Evolutionary conservation across 2,888 invertebrate species (phyloP).

Genomic region (Dorcus parallelipipedus): DNA sequence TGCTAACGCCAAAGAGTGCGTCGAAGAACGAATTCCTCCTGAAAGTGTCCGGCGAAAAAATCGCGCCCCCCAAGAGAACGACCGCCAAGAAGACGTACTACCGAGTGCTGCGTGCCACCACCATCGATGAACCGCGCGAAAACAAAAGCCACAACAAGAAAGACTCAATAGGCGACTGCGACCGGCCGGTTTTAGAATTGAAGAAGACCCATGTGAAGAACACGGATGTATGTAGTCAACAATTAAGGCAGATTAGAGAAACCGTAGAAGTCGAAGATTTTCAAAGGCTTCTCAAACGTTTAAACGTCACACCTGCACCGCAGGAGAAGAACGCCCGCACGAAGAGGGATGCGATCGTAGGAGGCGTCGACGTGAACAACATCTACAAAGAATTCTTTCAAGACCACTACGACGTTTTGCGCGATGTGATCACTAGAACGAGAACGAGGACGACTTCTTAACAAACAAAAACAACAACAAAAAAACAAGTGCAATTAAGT

Average conservation of each 20-base stretch:
- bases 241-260: slow-evolving; percentile 57
- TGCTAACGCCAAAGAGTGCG: no score
- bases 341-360: background rate
- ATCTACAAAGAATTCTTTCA: slow-evolving; percentile 27
- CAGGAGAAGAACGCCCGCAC: slow-evolving; percentile 50
- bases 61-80: background rate
- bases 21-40: background rate
- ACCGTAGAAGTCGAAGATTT: slow-evolving; percentile 60
- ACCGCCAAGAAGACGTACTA: background rate
- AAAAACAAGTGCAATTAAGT: no score
- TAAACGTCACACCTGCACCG: slow-evolving; percentile 48
- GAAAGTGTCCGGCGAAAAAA: slow-evolving; percentile 8
- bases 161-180: slow-evolving; percentile 6
- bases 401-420: slow-evolving; percentile 8
- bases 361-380: slow-evolving; percentile 19
- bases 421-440: background rate
- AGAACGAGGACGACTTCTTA: no score
- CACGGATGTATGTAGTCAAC: slow-evolving; percentile 30
- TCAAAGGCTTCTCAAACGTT: slow-evolving; percentile 60
- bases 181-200: slow-evolving; percentile 7
- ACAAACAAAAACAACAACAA: no score
- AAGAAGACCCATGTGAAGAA: slow-evolving; percentile 38
- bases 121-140: background rate
- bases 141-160: slow-evolving; percentile 5
- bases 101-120: background rate